These are phyloP conservation scores for Hemichromis elongatus DNA, from an alignment of 2,113 vertebrate genomes.

Conservation along the genomic window DNA sequence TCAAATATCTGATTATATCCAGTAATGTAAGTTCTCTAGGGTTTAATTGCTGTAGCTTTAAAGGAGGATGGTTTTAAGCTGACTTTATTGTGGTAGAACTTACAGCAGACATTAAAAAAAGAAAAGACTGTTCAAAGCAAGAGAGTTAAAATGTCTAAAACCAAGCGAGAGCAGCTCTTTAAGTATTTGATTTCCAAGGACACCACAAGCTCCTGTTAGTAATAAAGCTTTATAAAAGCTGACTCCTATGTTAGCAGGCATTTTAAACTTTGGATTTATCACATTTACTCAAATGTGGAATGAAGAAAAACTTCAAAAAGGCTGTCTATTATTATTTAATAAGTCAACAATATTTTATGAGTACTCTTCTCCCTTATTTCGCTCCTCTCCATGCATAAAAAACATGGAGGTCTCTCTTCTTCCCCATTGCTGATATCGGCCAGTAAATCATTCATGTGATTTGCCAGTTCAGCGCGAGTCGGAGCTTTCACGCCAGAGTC, in stretches of 20 bases:
- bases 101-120: neutral
- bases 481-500: conserved; percentile 21
- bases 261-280: neutral
- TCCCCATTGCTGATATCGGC: neutral
- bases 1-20: neutral
- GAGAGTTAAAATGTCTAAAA: neutral
- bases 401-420: neutral
- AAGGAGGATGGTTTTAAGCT: neutral
- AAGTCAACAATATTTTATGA: neutral
- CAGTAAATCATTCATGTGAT: conserved; percentile 28
- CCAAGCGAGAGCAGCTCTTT: neutral
- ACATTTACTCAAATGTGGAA: neutral
- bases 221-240: neutral
- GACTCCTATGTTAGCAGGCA: neutral
- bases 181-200: neutral
- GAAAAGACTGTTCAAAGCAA: neutral
- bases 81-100: neutral
- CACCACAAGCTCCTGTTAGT: neutral
- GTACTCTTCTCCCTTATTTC: neutral
- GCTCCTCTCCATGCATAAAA: neutral
- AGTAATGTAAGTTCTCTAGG: neutral
- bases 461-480: neutral
- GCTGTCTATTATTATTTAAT: neutral
- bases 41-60: neutral
- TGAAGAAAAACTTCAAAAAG: neutral